These are phyloP conservation scores for Platichthys flesus DNA, from an alignment of 2,113 vertebrate genomes.

Conservation along the genomic window DNA sequence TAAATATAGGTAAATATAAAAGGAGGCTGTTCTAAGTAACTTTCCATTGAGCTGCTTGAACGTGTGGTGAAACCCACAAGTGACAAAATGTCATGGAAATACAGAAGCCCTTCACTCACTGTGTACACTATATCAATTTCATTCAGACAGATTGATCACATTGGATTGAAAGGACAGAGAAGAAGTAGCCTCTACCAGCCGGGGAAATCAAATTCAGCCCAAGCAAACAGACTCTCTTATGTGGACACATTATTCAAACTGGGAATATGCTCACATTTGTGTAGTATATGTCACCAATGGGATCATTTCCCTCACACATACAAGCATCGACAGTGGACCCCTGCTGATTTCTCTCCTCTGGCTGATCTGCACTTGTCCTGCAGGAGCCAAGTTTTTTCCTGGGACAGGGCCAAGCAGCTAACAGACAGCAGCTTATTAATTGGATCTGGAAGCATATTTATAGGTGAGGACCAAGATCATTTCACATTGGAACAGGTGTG, in stretches of 20 bases:
- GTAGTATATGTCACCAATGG: neutral
- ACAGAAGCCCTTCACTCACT: too few species aligned
- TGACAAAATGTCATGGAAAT: too few species aligned
- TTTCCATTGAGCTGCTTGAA: neutral
- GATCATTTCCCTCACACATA: neutral
- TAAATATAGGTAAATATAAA: too few species aligned
- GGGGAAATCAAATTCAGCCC: neutral
- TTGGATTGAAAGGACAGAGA: neutral
- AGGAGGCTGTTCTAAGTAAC: neutral
- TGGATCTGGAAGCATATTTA: conserved; percentile 65
- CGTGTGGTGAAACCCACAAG: too few species aligned
- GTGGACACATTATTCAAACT: neutral
- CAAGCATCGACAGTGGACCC: conserved; percentile 7
- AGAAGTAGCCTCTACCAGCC: neutral
- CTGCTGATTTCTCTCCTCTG: conserved; percentile 27
- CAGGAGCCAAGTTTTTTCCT: conserved; percentile 39
- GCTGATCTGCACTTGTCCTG: conserved; percentile 34
- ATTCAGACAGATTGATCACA: too few species aligned
- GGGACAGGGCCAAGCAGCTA: conserved; percentile 46
- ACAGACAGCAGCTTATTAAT: conserved; percentile 72
- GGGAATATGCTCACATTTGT: neutral
- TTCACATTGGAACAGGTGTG: conserved; percentile 62
- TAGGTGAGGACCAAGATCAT: conserved; percentile 57
- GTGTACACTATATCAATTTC: too few species aligned
- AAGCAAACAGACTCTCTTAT: neutral